phyloP scores from a whole-genome alignment of 2,888 invertebrate genomes.

The Scaptomyza reducta region DNA sequence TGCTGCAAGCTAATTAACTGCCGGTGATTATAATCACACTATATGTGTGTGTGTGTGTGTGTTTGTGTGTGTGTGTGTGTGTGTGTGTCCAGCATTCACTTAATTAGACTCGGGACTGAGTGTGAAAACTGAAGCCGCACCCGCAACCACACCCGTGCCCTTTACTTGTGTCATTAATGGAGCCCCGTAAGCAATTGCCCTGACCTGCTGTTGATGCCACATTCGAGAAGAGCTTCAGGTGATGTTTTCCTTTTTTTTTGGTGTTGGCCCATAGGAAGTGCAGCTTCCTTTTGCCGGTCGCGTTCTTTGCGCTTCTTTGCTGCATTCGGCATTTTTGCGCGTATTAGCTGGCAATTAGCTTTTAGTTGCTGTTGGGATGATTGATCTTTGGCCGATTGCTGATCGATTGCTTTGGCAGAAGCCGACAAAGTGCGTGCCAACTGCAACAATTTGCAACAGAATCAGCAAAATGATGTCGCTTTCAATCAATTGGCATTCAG shows the following conservation, averaged over 20 bases:
- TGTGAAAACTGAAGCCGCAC: slow-evolving; percentile 60
- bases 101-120: slow-evolving; percentile 61
- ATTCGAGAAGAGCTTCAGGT: slow-evolving; percentile 44
- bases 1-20: slow-evolving; percentile 56
- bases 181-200: not conserved
- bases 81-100: slow-evolving; percentile 30
- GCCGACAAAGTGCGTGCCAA: slow-evolving; percentile 61
- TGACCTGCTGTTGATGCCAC: slow-evolving; percentile 39
- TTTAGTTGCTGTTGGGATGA: slow-evolving; percentile 38
- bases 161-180: not conserved
- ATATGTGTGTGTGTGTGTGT: not conserved
- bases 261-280: slow-evolving; percentile 54
- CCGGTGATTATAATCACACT: slow-evolving; percentile 11
- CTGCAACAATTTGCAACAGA: slow-evolving; percentile 28
- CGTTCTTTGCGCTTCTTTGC: slow-evolving; percentile 32
- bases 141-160: slow-evolving; percentile 37
- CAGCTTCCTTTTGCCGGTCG: slow-evolving; percentile 61
- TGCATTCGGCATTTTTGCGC: slow-evolving; percentile 55
- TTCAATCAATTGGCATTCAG: slow-evolving; percentile 56
- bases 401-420: slow-evolving; percentile 53
- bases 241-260: slow-evolving; percentile 1
- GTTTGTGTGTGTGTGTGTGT: slow-evolving; percentile 1
- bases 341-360: slow-evolving; percentile 67
- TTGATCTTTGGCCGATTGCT: slow-evolving; percentile 52
- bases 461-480: slow-evolving; percentile 48